Evolutionary conservation across 2,888 invertebrate genomes (phyloP).

Genomic region (Eurois occulta): DNA sequence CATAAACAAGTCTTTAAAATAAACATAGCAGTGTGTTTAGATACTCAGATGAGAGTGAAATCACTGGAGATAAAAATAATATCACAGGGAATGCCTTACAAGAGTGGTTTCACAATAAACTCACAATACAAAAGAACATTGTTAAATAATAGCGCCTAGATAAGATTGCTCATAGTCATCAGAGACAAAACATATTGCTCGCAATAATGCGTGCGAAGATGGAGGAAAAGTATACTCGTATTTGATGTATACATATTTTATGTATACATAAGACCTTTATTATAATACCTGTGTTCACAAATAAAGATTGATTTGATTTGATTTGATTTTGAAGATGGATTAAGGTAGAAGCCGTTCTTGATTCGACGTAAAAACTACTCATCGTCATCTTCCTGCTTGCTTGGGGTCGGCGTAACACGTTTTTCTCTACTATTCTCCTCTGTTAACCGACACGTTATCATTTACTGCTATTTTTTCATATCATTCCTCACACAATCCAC

Average conservation of each 20-base stretch:
- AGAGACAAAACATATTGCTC: not conserved
- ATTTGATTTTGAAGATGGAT: not conserved
- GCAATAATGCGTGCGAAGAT: not conserved
- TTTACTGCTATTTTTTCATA: too few species aligned
- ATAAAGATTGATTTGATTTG: too few species aligned
- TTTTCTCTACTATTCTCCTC: too few species aligned
- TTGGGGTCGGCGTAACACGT: too few species aligned
- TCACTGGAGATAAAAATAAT: constrained; percentile 46
- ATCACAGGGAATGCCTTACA: constrained; percentile 26
- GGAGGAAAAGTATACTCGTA: not conserved
- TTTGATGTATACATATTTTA: too few species aligned
- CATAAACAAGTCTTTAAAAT: constrained; percentile 57
- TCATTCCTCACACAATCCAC: too few species aligned
- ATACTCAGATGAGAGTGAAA: constrained; percentile 39
- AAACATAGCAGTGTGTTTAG: constrained; percentile 45
- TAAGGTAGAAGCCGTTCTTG: not conserved
- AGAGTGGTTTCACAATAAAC: not conserved
- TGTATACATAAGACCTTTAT: too few species aligned
- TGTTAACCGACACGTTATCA: too few species aligned
- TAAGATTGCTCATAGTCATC: not conserved
- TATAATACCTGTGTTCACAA: too few species aligned
- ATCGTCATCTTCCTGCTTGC: too few species aligned
- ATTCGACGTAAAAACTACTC: too few species aligned
- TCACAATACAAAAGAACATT: not conserved
- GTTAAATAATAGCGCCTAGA: not conserved